phyloP scores from a whole-genome alignment of 2,113 vertebrate species.

The human (Homo sapiens) region DNA sequence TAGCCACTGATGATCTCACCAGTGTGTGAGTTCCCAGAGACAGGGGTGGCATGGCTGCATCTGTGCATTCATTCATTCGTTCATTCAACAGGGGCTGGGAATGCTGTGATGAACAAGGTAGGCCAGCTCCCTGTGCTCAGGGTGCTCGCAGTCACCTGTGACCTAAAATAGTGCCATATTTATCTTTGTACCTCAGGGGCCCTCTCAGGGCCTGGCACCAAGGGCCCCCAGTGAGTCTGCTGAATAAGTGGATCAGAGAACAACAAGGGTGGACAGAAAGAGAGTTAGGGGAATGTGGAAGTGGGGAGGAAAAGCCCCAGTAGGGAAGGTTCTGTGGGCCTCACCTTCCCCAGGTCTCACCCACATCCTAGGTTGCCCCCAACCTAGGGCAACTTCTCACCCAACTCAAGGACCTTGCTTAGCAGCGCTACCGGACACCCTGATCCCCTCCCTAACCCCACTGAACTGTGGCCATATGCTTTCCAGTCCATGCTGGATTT shows the following conservation, averaged over 20 bases:
- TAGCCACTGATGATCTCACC: fast-evolving
- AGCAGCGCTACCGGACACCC: not conserved
- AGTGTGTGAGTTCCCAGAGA: too few species aligned
- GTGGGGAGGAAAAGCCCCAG: too few species aligned
- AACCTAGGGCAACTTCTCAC: not conserved
- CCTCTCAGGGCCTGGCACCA: not conserved
- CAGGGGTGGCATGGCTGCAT: fast-evolving
- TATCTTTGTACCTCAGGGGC: too few species aligned
- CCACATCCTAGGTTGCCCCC: fast-evolving
- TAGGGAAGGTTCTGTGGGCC: not conserved
- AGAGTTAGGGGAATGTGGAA: fast-evolving
- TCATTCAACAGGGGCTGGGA: not conserved
- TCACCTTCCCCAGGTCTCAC: not conserved
- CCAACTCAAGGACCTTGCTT: not conserved
- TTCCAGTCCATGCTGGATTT: not conserved
- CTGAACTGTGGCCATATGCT: not conserved
- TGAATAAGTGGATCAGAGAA: not conserved
- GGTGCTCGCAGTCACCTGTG: fast-evolving
- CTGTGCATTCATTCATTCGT: not conserved
- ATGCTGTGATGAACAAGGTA: fast-evolving
- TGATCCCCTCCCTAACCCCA: not conserved
- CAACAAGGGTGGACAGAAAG: not conserved
- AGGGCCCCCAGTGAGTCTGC: not conserved
- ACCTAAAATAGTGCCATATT: fast-evolving
- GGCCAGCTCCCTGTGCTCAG: not conserved